These are phyloP conservation scores for Drosophila kepulauana DNA, from an alignment of 1,140 invertebrate genomes.

Conservation along the genomic window DNA sequence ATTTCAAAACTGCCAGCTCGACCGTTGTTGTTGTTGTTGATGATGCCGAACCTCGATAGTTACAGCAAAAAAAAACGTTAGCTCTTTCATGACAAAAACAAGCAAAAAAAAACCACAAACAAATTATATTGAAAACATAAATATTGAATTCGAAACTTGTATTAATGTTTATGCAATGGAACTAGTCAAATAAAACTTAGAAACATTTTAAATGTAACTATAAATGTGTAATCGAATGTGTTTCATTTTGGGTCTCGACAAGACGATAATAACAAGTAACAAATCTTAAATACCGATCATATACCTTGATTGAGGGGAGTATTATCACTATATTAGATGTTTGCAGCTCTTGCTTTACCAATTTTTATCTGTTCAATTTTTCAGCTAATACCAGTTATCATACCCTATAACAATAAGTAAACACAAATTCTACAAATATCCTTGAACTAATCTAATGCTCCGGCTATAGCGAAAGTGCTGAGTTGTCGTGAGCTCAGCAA, in stretches of 20 bases:
- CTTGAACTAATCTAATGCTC: too few relatives aligned
- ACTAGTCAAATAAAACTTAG: constrained; percentile 83
- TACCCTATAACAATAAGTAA: too few relatives aligned
- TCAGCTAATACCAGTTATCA: too few relatives aligned
- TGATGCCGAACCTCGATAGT: constrained; percentile 13
- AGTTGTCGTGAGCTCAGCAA: too few relatives aligned
- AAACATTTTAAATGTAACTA: constrained; percentile 83
- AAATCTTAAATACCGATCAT: too few relatives aligned
- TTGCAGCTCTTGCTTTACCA: too few relatives aligned
- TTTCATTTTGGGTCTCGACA: constrained; percentile 21
- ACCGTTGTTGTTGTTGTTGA: constrained; percentile 46
- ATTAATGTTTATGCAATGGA: constrained; percentile 83
- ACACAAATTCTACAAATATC: too few relatives aligned
- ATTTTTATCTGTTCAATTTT: too few relatives aligned
- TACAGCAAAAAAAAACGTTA: constrained; percentile 50
- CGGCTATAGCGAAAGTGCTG: too few relatives aligned
- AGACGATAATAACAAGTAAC: too few relatives aligned
- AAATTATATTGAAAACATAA: constrained; percentile 54
- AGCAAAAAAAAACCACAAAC: constrained; percentile 36
- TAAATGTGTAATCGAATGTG: constrained; percentile 65
- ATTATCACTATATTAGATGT: too few relatives aligned
- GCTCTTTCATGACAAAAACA: constrained; percentile 49
- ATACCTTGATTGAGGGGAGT: too few relatives aligned
- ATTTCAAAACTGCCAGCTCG: constrained; percentile 57
- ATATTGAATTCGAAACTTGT: constrained; percentile 73